Percentiles rank a stretch among this genome's conserved stretches.
Conservation (phyloP, 92 coral and sea anemone species). For the Actinostola sp. region DNA sequence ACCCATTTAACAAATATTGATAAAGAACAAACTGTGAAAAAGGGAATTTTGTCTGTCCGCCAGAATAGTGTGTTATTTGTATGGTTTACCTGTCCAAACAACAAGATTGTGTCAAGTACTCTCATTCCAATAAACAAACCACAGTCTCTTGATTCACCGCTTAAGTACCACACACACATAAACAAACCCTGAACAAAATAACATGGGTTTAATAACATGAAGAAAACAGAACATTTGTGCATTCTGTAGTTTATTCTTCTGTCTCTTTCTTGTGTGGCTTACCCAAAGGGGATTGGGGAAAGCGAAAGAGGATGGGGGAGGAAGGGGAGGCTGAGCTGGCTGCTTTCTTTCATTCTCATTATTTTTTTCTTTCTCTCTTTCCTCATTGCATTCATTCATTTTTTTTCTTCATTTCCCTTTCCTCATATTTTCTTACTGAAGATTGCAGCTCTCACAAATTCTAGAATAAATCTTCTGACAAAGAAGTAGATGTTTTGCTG, state of each 20-base stretch:
- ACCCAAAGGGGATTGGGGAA: no score
- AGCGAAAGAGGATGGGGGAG: not conserved
- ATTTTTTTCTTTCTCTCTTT: not conserved
- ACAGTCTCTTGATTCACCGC: slow-evolving; percentile 49
- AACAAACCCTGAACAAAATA: slow-evolving; percentile 74
- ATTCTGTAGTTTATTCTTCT: not conserved
- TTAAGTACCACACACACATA: slow-evolving; percentile 63
- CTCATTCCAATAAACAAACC: slow-evolving; percentile 74
- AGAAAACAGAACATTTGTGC: not conserved
- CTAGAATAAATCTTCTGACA: no score
- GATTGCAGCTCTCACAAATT: no score
- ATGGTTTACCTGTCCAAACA: slow-evolving; percentile 87
- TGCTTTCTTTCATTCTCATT: not conserved
- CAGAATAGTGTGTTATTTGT: no score
- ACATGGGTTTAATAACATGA: not conserved
- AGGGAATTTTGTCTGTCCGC: not conserved
- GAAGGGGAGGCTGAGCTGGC: not conserved
- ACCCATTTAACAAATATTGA: no score
- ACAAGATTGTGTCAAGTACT: slow-evolving; percentile 64
- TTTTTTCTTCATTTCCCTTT: slow-evolving; percentile 1
- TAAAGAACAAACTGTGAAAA: not conserved
- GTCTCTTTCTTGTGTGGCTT: not conserved
- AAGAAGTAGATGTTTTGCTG: not conserved
- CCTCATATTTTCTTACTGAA: no score
- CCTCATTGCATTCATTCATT: not conserved